Evolutionary conservation across 2,113 vertebrate species (phyloP).

Genomic region (Pachypanchax playfairii): DNA sequence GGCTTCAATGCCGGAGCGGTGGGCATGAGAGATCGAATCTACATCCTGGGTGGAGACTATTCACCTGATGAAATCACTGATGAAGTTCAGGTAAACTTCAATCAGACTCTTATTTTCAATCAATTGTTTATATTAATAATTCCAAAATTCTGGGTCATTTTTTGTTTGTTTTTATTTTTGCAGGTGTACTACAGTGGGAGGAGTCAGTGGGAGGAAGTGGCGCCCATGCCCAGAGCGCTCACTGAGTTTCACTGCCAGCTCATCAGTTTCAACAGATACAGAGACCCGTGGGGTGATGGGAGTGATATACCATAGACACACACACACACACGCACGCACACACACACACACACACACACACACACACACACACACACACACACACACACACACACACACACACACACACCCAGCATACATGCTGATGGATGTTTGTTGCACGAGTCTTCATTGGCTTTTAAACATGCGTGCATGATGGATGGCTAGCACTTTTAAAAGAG

Average conservation of each 20-base stretch:
- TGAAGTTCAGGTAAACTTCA: constrained; percentile 80
- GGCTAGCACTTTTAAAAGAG: too few relatives aligned
- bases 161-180: constrained; percentile 32
- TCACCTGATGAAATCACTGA: constrained; percentile 97
- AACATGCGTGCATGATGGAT: constrained; percentile 15
- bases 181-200: constrained; percentile 93
- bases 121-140: background rate
- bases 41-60: constrained; percentile 96
- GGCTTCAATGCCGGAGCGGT: constrained; percentile 97
- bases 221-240: constrained; percentile 92
- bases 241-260: constrained; percentile 97
- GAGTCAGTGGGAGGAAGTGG: constrained; percentile 95
- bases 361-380: background rate
- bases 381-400: background rate
- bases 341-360: constrained; percentile 10
- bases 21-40: constrained; percentile 91
- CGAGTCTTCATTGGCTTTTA: constrained; percentile 9
- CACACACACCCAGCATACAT: background rate
- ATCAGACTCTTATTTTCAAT: background rate
- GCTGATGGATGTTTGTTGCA: constrained; percentile 13
- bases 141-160: background rate
- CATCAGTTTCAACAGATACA: constrained; percentile 92
- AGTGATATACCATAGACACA: constrained; percentile 32
- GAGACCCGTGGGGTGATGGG: constrained; percentile 88
- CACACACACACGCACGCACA: background rate